Conservation (phyloP, 2,797 vertebrate genomes). For the Ictinia mississippiensis region DNA sequence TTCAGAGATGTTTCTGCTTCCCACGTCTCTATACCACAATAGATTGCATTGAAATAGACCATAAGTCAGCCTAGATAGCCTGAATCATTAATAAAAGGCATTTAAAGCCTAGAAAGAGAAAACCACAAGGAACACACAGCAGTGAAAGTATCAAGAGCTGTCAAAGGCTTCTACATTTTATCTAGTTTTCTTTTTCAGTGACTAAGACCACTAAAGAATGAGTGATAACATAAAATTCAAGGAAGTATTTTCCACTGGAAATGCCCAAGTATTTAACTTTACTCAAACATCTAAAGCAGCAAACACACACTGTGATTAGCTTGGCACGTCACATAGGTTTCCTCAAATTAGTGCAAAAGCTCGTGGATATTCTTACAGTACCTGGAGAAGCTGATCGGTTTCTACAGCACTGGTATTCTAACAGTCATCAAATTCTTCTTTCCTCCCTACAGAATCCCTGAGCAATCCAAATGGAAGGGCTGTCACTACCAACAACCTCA, state of each 20-base stretch:
- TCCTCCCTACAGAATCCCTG: neutral
- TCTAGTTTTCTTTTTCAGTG: neutral
- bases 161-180: neutral
- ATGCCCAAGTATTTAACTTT: neutral
- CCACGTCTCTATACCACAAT: neutral
- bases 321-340: neutral
- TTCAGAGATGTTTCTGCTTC: neutral
- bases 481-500: neutral
- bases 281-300: neutral
- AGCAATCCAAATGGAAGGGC: neutral
- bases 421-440: neutral
- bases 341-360: neutral
- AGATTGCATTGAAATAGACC: neutral
- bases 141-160: neutral
- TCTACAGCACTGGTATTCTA: neutral
- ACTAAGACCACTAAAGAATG: neutral
- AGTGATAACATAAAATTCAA: neutral
- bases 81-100: neutral
- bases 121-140: neutral
- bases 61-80: neutral
- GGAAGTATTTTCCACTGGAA: neutral
- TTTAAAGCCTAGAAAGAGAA: neutral
- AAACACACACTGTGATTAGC: neutral
- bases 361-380: neutral
- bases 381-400: neutral